A percentile compares a stretch with the other conserved stretches of the same genome.
Evolutionary conservation across 2,888 invertebrate species (phyloP).

Genomic region (Conops quadrifasciatus): DNA sequence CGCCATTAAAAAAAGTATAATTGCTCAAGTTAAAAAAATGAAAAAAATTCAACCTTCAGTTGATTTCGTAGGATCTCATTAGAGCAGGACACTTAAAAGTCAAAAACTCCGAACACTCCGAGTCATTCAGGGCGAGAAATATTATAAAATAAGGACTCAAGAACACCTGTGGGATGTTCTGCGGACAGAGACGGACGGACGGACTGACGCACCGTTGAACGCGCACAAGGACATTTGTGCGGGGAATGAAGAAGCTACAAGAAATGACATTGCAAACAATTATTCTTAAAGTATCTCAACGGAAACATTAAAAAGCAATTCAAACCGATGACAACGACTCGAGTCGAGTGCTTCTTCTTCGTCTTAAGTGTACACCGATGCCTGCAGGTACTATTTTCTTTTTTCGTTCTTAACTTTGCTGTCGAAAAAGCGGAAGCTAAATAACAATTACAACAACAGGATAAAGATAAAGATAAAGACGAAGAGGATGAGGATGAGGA

Average conservation of each 20-base stretch:
- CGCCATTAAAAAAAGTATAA: constrained; percentile 4
- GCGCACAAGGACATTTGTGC: not conserved
- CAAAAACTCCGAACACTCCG: not conserved
- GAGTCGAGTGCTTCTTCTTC: constrained; percentile 5
- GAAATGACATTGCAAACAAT: too few species aligned
- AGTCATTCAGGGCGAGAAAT: not conserved
- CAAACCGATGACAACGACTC: constrained; percentile 60
- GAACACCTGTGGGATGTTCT: not conserved
- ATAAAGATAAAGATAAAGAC: constrained; percentile 34
- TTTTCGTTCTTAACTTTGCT: too few species aligned
- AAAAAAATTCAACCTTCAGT: not conserved
- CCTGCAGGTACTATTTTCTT: constrained; percentile 38
- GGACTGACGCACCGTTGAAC: not conserved
- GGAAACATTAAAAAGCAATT: constrained; percentile 66
- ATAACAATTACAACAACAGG: constrained; percentile 27
- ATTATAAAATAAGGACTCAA: too few species aligned
- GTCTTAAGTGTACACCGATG: constrained; percentile 27
- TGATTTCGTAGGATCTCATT: not conserved
- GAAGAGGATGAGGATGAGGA: not conserved
- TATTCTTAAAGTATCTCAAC: constrained; percentile 65
- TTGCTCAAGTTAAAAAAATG: not conserved
- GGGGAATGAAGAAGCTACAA: constrained; percentile 55
- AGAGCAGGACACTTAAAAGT: constrained; percentile 5
- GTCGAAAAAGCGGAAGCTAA: constrained; percentile 15
- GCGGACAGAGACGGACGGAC: not conserved